Evolutionary conservation across 2,888 invertebrate genomes (phyloP), one percentile per base, ranked within the genome.

Genomic region (Morinoia aosen): DNA sequence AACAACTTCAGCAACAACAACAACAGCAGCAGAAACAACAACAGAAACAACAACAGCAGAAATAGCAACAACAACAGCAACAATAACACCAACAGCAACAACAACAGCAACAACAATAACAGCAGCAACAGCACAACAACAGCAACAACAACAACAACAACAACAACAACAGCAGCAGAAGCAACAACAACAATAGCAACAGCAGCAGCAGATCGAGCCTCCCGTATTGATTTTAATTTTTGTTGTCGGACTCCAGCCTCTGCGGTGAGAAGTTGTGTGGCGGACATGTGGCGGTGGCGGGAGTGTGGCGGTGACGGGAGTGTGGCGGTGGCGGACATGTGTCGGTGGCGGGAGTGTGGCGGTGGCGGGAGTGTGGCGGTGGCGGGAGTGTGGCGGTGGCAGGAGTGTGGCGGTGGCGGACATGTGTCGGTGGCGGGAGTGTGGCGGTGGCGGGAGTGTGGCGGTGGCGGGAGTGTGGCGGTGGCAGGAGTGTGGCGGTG

Each of bases 191-290:
- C 4, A 33, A 8, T 12, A 88, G 8, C 39, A 39, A 39, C 88
- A 88, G n/a, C 88, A 33, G 39, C 88, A 88, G 39, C 88, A 88
- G 88, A 88, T 88, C 88, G 88, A 19, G 88, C n/a, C n/a, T 33
- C 88, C 39, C 33, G 88, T 88, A 88, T 88, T 88, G 88, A 88
- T 88, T 88, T 88, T 88, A 88, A 88, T 88, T 88, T 88, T 88
- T 88, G 88, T 88, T 88, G 88, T 88, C 88, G n/a, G 88, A 88
- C 7, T 33, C 88, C 39, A 12, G 88, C 88, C 1, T 2, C 88
- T 88, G 19, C n/a, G 88, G 88, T n/a, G 88, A 88, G 88, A 88
- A 88, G 88, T 12, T 33, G n/a, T n/a, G 88, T 11, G 33, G n/a
- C 14, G 19, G 61, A 8, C 1, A 8, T 33, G 88, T 88, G 88